These are phyloP conservation scores for Discoglossus pictus DNA, from an alignment of 2,797 vertebrate genomes.

Conservation along the genomic window DNA sequence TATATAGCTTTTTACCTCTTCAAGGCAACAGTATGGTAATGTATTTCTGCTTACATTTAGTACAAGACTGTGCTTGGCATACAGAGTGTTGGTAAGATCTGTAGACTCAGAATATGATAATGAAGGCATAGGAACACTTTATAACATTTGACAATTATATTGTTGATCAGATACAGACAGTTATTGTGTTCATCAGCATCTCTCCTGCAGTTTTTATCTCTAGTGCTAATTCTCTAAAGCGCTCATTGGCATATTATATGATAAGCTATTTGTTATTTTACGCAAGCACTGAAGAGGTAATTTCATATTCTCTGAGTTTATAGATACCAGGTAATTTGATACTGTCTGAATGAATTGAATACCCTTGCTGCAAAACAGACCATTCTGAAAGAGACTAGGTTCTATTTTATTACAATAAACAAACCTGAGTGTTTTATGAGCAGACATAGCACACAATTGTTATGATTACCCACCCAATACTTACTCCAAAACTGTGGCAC, in stretches of 20 bases:
- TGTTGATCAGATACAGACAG: neutral
- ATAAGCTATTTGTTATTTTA: too few relatives aligned
- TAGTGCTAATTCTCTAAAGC: neutral
- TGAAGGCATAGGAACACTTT: neutral
- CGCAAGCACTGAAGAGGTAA: too few relatives aligned
- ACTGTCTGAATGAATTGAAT: too few relatives aligned
- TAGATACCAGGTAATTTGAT: too few relatives aligned
- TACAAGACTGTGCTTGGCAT: neutral
- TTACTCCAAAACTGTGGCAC: too few relatives aligned
- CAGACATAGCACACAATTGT: too few relatives aligned
- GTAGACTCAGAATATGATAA: neutral
- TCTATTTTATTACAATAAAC: too few relatives aligned
- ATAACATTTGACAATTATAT: neutral
- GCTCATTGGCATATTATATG: neutral
- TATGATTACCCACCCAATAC: too few relatives aligned
- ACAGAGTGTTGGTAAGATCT: constrained; percentile 34
- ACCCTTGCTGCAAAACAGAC: too few relatives aligned
- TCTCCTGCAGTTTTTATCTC: neutral
- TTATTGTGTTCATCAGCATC: constrained; percentile 4
- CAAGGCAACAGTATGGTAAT: constrained; percentile 12
- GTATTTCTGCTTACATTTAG: constrained; percentile 17
- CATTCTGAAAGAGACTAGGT: too few relatives aligned
- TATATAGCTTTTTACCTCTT: constrained; percentile 6
- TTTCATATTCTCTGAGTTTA: too few relatives aligned
- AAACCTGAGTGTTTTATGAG: too few relatives aligned